Evolutionary conservation across 1,140 invertebrate genomes (phyloP), one percentile per base, ranked within the genome.

Genomic region (Neodiprion virginianus): DNA sequence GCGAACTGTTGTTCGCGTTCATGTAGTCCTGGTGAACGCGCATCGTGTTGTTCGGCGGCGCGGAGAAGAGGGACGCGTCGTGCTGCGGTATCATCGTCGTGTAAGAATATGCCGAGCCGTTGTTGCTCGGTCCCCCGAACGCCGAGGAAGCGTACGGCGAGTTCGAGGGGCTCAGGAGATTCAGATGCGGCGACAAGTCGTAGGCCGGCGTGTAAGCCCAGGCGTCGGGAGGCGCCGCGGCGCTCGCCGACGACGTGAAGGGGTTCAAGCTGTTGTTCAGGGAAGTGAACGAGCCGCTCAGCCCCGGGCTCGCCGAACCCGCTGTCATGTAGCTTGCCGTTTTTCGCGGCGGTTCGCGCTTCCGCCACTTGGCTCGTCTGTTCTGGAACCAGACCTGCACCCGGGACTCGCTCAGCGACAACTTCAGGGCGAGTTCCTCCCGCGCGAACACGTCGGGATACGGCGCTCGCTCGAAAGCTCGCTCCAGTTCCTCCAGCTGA

Each of bases 371-470:
- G 8, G 98, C 98, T 72, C 98, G 91, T 76, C 98, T 91, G 83
- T 99, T 99, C 89, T 99, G 95, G 81, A 96, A 96, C 95, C 95
- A 95, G 67, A 97, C 96, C 88, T 99, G 97, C 1, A 99, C 97
- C 74, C 97, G 90, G 11, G 96, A 97, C 88, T 99, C 97, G 77
- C 95, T 97, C 0, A 99, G 89, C 78, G 94, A 94, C 7, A 99
- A 88, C 84, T 96, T 96, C 14, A 97, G 88, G 9, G 97, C 97
- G 21, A 99, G 86, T 85, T 99, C 97, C 85, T 99, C 97, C 65
- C 98, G 88, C 0, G 97, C 97, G 82, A 99, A 98, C 0, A 99
- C 97, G 86, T 99, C 98, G 0, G 98, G 97, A 85, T 99, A 99
- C 0, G 97, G 97, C 0, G 97, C 97, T 69, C 96, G 90, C 82